Evolutionary conservation across 2,797 vertebrate genomes (phyloP), one percentile per base, ranked within the genome.

Genomic region (Echeneis naucrates): DNA sequence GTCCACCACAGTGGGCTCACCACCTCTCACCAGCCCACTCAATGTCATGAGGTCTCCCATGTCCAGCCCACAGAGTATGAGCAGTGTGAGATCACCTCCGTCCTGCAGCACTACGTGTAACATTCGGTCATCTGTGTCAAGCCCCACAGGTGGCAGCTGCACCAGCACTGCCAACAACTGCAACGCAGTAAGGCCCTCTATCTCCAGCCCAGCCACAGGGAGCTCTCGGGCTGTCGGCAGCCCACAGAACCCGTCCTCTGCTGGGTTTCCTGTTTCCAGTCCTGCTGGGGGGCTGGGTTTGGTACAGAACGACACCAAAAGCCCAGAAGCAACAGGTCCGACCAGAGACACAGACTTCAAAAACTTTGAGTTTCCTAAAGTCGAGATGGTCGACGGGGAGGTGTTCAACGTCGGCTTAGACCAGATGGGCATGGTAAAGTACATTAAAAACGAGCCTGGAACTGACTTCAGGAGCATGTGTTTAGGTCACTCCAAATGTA

Each of bases 391-490:
- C 23, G 97, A 97, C 23, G 94, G 91, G 0, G 93, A 97, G 83
- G 94, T 96, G 76, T 96, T 96, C 85, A 96, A 92, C 32, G 95
- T 90, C 2, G 94, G 95, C 68, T 89, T 96, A 77, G 91, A 97
- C 92, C 95, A 96, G 84, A 96, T 95, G 94, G 94, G 94, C 89
- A 95, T 97, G 64, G 94, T 97, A 77, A 98, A 98, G 87, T 98
- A 97, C 92, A 99, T 99, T 71, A 99, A 99, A 83, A 96, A 97
- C 0, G 98, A 99, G 90, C 98, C 97, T 17, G 97, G 97, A 0
- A 96, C 96, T 44, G 95, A 96, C 27, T 97, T 96, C 23, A 95
- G 96, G 88, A 96, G 95, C 76, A 96, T 97, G 33, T 99, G 98
- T 91, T 93, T 98, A 50, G 96, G 94, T 8, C 94, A 92, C 88